A percentile compares a stretch with the other conserved stretches of the same genome.
Evolutionary conservation across 2,797 vertebrate genomes (phyloP).

Genomic region (Lepidocolaptes lacrymiger): DNA sequence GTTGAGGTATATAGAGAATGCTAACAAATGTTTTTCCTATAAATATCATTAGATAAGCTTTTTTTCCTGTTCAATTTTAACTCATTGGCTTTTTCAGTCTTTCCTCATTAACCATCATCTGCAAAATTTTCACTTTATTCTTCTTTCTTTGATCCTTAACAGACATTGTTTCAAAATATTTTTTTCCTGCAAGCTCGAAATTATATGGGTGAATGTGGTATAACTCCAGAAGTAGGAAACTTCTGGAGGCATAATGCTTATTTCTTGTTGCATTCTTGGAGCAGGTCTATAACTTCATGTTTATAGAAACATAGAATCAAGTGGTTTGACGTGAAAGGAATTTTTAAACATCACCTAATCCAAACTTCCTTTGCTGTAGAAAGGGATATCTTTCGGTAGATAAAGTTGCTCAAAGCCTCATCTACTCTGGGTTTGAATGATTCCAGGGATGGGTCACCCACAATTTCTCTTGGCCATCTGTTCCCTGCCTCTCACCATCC

Average conservation of each 20-base stretch:
- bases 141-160: background rate
- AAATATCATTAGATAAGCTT: background rate
- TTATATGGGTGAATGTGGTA: background rate
- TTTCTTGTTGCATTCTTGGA: background rate
- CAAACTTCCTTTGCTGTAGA: fast-evolving
- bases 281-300: background rate
- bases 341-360: background rate
- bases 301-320: background rate
- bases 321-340: background rate
- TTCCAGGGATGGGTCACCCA: background rate
- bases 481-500: background rate
- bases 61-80: background rate
- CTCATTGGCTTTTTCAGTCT: background rate
- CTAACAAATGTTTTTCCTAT: background rate
- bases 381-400: background rate
- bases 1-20: background rate
- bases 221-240: background rate
- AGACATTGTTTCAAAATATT: background rate
- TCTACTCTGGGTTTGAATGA: background rate
- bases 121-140: background rate
- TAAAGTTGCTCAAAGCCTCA: background rate
- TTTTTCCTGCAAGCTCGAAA: background rate
- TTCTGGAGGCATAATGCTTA: background rate
- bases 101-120: background rate
- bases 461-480: background rate